Conservation (phyloP, 2,797 vertebrate genomes). For the Liparis tanakae region DNA sequence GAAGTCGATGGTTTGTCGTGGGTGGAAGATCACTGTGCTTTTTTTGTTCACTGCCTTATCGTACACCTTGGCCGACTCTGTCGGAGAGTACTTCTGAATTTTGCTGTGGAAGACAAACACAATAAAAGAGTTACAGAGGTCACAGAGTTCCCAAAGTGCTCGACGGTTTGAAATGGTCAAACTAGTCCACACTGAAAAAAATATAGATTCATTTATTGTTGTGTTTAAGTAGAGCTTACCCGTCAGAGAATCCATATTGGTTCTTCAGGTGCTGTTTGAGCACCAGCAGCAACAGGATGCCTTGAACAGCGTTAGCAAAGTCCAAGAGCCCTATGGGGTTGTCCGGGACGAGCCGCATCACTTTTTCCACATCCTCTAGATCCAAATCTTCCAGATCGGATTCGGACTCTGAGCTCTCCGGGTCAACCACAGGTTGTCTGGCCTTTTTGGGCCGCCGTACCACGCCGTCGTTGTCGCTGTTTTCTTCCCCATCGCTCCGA, state of each 20-base stretch:
- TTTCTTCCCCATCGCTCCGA: slow-evolving; percentile 66
- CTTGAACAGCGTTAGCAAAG: slow-evolving; percentile 96
- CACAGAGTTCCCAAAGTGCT: neutral
- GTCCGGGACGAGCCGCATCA: slow-evolving; percentile 93
- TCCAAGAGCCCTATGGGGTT: slow-evolving; percentile 91
- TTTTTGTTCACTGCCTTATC: slow-evolving; percentile 98
- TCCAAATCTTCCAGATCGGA: slow-evolving; percentile 91
- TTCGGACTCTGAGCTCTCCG: slow-evolving; percentile 80
- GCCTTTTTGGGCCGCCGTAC: slow-evolving; percentile 86
- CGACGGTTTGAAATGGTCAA: slow-evolving; percentile 10
- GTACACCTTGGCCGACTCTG: slow-evolving; percentile 97
- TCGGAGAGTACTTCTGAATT: slow-evolving; percentile 99
- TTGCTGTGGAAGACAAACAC: slow-evolving; percentile 83
- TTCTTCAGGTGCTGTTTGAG: slow-evolving; percentile 98
- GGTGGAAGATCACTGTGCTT: slow-evolving; percentile 89
- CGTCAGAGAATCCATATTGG: slow-evolving; percentile 97
- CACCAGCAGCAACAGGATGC: slow-evolving; percentile 94
- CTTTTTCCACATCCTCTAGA: slow-evolving; percentile 90
- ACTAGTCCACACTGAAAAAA: neutral
- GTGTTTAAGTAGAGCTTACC: slow-evolving; percentile 74
- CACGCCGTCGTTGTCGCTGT: slow-evolving; percentile 71
- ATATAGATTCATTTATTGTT: neutral
- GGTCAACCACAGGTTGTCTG: slow-evolving; percentile 83
- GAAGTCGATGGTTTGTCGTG: slow-evolving; percentile 96
- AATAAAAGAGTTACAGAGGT: neutral